Evolutionary conservation across 1,140 invertebrate species (phyloP), one percentile per base, ranked within the genome.

Genomic region (Drosophila seguyi): DNA sequence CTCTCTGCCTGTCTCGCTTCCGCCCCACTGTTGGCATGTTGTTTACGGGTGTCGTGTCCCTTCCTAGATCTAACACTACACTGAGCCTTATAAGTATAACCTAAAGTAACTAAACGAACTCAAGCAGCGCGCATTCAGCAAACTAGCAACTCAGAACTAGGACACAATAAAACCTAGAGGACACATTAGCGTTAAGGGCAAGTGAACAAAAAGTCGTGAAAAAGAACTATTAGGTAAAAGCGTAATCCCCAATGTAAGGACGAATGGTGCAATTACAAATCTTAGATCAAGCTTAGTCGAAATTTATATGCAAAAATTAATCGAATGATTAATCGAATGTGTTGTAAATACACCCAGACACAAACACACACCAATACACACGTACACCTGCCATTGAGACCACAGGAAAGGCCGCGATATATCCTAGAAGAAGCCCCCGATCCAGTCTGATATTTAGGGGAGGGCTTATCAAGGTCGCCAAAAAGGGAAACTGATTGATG

Each of bases 191-290:
- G 48, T 41, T 27, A 52, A 27, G 14, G 18, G 18, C 25, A 44
- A 42, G 52, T 31, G 48, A 75, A 58, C 31, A 8, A 62, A 69
- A n/a, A n/a, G 50, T 36, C 39, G 57, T 56, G 53, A 45, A 72
- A 72, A 20, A 38, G 61, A 74, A 81, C 68, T 69, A 75, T 45
- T 59, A 57, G 44, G 42, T 39, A 81, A 81, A 63, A 53, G 34
- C 16, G 52, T 22, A 53, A 63, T 48, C 45, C 44, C 44, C n/a
- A 47, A 25, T 47, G 44, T 47, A 53, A 66, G 45, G 34, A 60
- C 41, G 42, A 79, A 75, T 72, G 79, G 84, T 88, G 84, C 84
- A 88, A 88, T 88, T 88, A 88, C 65, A 83, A 88, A 48, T 86
- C 82, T 73, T 86, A 85, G 79, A 58, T 71, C 75, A 75, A 69